Conservation (phyloP, 2,797 vertebrate species). For the Scyliorhinus canicula region DNA sequence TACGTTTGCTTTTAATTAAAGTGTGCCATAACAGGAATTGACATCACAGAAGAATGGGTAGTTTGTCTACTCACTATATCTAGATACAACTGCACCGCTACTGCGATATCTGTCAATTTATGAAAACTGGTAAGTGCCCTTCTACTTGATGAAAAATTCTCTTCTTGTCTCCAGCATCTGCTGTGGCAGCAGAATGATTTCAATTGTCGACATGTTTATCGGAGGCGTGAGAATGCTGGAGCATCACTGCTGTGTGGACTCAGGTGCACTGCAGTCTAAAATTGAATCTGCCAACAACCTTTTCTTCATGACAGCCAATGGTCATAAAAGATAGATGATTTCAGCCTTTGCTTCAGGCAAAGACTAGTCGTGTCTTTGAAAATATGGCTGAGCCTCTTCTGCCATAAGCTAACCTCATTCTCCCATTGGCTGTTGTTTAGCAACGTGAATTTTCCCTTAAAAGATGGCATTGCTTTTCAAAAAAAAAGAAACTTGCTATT, state of each 20-base stretch:
- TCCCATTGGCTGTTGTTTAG: neutral
- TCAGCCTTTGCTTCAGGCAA: slow-evolving; percentile 8
- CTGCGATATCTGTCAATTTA: neutral
- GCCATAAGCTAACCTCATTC: neutral
- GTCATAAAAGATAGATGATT: neutral
- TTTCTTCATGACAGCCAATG: neutral
- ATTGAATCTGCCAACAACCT: slow-evolving; percentile 14
- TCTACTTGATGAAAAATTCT: neutral
- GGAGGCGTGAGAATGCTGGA: neutral
- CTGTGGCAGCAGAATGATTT: neutral
- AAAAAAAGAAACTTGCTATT: neutral
- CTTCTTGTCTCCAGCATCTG: slow-evolving; percentile 13
- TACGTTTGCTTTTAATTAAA: neutral
- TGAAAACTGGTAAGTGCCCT: neutral
- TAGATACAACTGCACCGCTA: neutral
- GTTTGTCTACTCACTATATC: neutral
- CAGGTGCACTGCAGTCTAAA: neutral
- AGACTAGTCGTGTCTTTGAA: neutral
- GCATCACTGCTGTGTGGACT: neutral
- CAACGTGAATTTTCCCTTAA: neutral
- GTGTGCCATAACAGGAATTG: neutral
- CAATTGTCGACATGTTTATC: neutral
- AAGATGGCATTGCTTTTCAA: neutral
- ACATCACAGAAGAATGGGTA: neutral
- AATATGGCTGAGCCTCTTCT: neutral